A percentile compares a stretch with the other conserved stretches of the same genome.
These are phyloP conservation scores for Copidosoma aretas DNA, from an alignment of 2,888 invertebrate genomes.

Conservation along the genomic window DNA sequence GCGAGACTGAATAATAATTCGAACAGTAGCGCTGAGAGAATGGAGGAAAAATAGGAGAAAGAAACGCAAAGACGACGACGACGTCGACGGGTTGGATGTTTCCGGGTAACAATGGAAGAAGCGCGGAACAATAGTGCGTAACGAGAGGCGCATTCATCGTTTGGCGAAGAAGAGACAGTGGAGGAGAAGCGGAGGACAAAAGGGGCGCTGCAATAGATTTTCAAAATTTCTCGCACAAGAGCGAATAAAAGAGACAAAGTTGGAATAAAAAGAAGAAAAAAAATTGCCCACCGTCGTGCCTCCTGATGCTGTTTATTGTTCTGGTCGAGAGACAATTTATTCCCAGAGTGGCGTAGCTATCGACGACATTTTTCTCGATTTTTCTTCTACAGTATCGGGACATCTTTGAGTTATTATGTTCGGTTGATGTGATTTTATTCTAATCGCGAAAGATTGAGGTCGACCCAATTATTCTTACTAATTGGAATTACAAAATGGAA, in stretches of 20 bases:
- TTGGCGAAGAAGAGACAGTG: slow-evolving; percentile 14
- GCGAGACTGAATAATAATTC: background rate
- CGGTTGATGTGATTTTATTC: background rate
- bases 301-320: too few relatives aligned
- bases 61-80: slow-evolving; percentile 3
- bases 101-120: slow-evolving; percentile 47
- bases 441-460: too few relatives aligned
- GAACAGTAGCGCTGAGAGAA: slow-evolving; percentile 15
- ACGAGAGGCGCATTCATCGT: slow-evolving; percentile 50
- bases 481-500: background rate
- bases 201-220: slow-evolving; percentile 2
- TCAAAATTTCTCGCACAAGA: slow-evolving; percentile 4
- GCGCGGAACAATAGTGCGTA: slow-evolving; percentile 54
- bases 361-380: too few relatives aligned
- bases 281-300: too few relatives aligned
- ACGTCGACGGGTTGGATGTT: slow-evolving; percentile 25
- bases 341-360: too few relatives aligned
- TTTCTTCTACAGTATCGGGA: too few relatives aligned
- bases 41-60: slow-evolving; percentile 13
- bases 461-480: background rate
- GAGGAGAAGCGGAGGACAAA: background rate
- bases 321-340: background rate
- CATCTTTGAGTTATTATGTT: too few relatives aligned
- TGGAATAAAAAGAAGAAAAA: too few relatives aligned
- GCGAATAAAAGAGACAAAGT: too few relatives aligned